Percentiles rank a stretch among this genome's conserved stretches.
Conservation (phyloP, 2,888 invertebrate species). For the Athalia rosae region DNA sequence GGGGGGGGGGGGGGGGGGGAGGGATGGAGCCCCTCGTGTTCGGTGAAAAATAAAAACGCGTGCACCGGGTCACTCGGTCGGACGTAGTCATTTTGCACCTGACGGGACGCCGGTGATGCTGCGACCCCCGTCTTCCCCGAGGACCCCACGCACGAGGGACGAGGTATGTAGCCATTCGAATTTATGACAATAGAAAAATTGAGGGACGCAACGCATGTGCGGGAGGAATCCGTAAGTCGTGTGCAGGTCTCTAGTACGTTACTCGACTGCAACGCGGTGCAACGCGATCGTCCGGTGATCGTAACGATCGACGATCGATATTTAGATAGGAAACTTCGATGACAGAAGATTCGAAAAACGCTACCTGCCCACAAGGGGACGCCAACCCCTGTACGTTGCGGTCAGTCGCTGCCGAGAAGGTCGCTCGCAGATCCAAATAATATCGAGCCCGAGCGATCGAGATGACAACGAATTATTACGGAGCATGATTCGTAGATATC, state of each 20-base stretch:
- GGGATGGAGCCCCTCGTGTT: no score
- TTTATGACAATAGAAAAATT: conserved; percentile 53
- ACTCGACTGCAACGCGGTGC: conserved; percentile 48
- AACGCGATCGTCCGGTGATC: conserved; percentile 44
- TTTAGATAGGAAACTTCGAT: conserved; percentile 49
- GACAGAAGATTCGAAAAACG: conserved; percentile 62
- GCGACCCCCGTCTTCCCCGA: conserved; percentile 60
- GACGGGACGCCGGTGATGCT: conserved; percentile 33
- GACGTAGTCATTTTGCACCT: background rate
- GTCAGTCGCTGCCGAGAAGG: conserved; percentile 49
- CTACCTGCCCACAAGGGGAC: conserved; percentile 64
- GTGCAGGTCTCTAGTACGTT: conserved; percentile 29
- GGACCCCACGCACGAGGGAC: conserved; percentile 67
- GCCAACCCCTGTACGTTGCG: conserved; percentile 55
- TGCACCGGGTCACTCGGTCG: conserved; percentile 10
- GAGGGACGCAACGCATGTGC: conserved; percentile 29
- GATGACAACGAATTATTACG: conserved; percentile 60
- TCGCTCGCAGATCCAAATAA: conserved; percentile 53
- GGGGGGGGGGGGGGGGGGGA: no score
- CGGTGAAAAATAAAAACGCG: conserved; percentile 4
- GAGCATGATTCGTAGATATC: conserved; percentile 65
- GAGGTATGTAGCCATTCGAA: conserved; percentile 63
- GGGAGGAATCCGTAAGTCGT: conserved; percentile 42
- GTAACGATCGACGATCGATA: conserved; percentile 46
- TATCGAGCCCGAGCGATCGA: conserved; percentile 51